These are phyloP conservation scores for Limnothrissa miodon DNA, from an alignment of 2,113 vertebrate species.

Conservation along the genomic window DNA sequence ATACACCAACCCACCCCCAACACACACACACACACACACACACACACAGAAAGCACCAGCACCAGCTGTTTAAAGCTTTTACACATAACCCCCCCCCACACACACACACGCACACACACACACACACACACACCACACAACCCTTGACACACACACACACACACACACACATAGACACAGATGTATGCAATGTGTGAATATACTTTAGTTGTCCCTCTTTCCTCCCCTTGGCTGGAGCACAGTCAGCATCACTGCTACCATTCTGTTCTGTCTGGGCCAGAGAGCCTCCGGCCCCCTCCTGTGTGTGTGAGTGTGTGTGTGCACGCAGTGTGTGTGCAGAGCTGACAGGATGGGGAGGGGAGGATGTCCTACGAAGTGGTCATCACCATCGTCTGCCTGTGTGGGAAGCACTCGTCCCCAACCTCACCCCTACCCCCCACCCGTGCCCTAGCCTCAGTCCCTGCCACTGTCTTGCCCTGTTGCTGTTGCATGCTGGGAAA, in stretches of 20 bases:
- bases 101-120: neutral
- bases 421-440: neutral
- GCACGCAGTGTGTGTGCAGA: no score
- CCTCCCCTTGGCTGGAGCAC: neutral
- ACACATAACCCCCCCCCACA: neutral
- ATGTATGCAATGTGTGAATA: neutral
- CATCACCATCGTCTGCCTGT: neutral
- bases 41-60: neutral
- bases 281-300: no score
- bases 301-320: neutral
- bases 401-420: neutral
- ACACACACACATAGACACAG: neutral
- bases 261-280: neutral
- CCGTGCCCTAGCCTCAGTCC: neutral
- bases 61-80: neutral
- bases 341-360: neutral
- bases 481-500: slow-evolving; percentile 3
- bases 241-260: neutral
- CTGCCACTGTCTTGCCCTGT: no score
- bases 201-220: neutral
- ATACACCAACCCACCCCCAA: no score
- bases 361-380: neutral
- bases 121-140: neutral
- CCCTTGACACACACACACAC: neutral
- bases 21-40: neutral